phyloP scores from a whole-genome alignment of 1,140 invertebrate genomes.

The Sipha flava region DNA sequence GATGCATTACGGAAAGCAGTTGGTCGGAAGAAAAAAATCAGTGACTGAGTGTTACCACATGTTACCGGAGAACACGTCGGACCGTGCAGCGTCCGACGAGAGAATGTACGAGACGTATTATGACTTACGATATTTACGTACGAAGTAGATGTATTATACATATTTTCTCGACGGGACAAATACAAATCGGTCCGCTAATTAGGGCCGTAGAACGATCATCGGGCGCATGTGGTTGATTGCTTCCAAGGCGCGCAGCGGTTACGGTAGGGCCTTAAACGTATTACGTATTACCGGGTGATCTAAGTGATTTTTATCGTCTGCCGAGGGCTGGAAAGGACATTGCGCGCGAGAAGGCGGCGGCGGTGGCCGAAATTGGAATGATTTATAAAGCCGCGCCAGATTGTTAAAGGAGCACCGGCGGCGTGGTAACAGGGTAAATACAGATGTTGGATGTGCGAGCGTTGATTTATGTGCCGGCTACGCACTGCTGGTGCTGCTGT shows the following conservation, averaged over 20 bases:
- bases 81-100: no score
- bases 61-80: no score
- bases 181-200: constrained; percentile 1
- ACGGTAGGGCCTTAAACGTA: no score
- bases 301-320: background rate
- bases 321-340: background rate
- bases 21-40: background rate
- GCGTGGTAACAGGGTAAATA: background rate
- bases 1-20: background rate
- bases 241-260: no score
- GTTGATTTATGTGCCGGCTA: constrained; percentile 8
- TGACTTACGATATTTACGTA: no score
- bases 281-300: background rate
- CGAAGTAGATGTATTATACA: no score
- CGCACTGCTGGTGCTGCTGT: background rate
- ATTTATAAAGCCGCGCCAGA: constrained; percentile 24
- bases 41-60: background rate
- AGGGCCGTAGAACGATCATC: background rate
- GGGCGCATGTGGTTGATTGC: background rate
- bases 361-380: background rate
- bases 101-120: no score
- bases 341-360: background rate
- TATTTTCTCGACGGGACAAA: background rate
- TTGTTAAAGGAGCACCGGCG: background rate
- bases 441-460: constrained; percentile 25